phyloP scores from a whole-genome alignment of 2,797 vertebrate genomes.

The Tolypeutes matacus region DNA sequence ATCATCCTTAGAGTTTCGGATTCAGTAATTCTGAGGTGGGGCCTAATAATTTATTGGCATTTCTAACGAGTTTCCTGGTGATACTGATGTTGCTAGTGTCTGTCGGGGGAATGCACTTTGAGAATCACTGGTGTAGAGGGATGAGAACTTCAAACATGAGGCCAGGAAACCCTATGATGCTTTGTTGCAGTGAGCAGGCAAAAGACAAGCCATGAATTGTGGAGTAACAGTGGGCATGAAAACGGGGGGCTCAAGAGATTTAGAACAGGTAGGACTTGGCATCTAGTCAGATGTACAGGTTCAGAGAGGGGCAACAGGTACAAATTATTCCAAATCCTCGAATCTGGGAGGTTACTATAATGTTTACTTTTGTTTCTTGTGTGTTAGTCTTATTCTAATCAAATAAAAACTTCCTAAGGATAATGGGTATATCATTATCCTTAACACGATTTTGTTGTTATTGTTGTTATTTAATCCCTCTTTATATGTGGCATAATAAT shows the following conservation, averaged over 20 bases:
- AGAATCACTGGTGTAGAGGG: neutral
- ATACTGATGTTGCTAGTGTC: neutral
- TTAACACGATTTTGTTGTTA: neutral
- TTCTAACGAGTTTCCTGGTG: neutral
- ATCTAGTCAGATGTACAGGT: neutral
- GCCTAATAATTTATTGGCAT: neutral
- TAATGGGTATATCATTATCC: neutral
- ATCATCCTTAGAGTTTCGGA: neutral
- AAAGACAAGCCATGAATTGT: neutral
- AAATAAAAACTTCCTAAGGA: slow-evolving; percentile 9
- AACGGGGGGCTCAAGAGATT: neutral
- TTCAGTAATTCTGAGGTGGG: neutral
- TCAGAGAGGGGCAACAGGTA: neutral
- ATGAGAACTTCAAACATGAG: neutral
- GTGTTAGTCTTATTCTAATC: slow-evolving; percentile 21
- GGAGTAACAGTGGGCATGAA: neutral
- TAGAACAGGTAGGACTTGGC: neutral
- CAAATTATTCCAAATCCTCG: neutral
- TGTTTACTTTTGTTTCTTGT: neutral
- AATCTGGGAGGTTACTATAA: neutral
- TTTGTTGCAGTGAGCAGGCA: neutral
- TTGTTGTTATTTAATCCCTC: neutral
- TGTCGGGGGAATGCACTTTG: neutral
- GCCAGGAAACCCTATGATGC: neutral
- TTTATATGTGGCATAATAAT: neutral